A percentile compares a stretch with the other conserved stretches of the same genome.
phyloP scores from a whole-genome alignment of 2,888 invertebrate genomes.

The Apodemia mormo region DNA sequence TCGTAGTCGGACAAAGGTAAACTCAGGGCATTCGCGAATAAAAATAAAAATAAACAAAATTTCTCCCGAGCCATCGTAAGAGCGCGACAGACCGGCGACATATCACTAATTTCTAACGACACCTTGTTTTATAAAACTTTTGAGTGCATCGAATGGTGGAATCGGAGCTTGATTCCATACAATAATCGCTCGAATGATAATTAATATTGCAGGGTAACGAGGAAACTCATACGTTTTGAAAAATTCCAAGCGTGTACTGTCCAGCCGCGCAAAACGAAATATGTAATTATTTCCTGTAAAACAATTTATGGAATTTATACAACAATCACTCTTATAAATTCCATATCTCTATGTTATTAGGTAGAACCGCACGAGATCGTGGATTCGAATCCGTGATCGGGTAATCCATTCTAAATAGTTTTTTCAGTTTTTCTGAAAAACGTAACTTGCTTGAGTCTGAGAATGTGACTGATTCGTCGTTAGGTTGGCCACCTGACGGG shows the following conservation, averaged over 20 bases:
- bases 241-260: conserved; percentile 1
- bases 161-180: neutral
- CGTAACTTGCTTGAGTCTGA: too few relatives aligned
- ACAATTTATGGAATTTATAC: neutral
- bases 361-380: too few relatives aligned
- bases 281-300: neutral
- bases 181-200: neutral
- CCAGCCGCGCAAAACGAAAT: neutral
- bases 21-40: conserved; percentile 1
- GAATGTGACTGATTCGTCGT: too few relatives aligned
- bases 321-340: too few relatives aligned
- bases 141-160: neutral
- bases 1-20: neutral
- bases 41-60: conserved; percentile 10
- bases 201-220: neutral
- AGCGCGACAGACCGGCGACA: conserved; percentile 1
- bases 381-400: too few relatives aligned
- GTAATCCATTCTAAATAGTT: too few relatives aligned
- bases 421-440: too few relatives aligned
- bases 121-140: conserved; percentile 15
- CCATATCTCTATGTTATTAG: too few relatives aligned
- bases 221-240: neutral
- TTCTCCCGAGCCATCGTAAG: conserved; percentile 9
- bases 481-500: too few relatives aligned
- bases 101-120: conserved; percentile 14